These are phyloP conservation scores for Podiceps cristatus DNA, from an alignment of 2,113 vertebrate species.

Conservation along the genomic window DNA sequence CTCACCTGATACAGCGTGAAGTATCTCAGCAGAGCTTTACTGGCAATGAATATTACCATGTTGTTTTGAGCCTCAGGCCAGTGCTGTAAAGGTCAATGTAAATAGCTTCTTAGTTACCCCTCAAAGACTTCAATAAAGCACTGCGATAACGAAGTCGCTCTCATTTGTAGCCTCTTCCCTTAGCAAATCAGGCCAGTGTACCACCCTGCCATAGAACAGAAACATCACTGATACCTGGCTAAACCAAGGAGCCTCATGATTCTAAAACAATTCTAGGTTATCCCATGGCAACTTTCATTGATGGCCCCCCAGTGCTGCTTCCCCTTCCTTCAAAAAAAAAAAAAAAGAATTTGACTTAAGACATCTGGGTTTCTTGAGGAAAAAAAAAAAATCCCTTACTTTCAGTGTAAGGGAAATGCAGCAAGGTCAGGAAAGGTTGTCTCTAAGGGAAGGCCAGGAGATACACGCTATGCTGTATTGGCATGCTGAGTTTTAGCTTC, in stretches of 20 bases:
- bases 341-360: neutral
- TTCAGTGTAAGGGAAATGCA: neutral
- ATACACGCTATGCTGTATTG: neutral
- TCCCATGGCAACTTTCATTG: neutral
- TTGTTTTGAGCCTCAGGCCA: slow-evolving; percentile 1
- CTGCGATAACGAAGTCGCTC: slow-evolving; percentile 1
- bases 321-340: neutral
- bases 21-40: neutral
- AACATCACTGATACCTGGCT: neutral
- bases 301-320: neutral
- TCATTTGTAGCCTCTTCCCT: neutral
- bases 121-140: neutral
- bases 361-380: neutral
- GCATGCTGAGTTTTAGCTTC: neutral
- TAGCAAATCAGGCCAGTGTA: neutral
- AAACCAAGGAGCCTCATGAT: neutral
- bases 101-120: slow-evolving; percentile 19
- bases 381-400: neutral
- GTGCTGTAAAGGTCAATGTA: neutral
- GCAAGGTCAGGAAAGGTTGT: neutral
- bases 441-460: neutral
- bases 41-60: neutral
- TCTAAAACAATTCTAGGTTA: neutral
- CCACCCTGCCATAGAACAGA: neutral
- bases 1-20: neutral